These are phyloP conservation scores for Gibbula magus DNA, from an alignment of 2,888 invertebrate genomes.

Conservation along the genomic window DNA sequence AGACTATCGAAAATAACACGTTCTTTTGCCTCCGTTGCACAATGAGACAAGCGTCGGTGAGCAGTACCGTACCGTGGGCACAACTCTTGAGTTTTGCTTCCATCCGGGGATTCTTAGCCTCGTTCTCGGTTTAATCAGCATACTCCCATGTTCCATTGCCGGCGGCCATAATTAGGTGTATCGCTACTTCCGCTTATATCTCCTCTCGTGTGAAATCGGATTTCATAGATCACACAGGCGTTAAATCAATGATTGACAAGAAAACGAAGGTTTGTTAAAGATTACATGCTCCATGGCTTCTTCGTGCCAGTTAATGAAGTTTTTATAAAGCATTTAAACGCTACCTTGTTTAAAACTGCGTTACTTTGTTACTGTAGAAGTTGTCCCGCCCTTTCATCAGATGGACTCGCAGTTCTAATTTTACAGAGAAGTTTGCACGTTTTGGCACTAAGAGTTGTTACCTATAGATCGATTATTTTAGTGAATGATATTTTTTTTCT, in stretches of 20 bases:
- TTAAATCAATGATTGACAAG: conserved; percentile 6
- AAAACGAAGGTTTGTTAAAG: background rate
- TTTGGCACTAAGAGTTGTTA: no score
- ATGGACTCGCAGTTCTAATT: no score
- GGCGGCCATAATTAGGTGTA: conserved; percentile 18
- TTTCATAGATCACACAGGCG: background rate
- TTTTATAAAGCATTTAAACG: background rate
- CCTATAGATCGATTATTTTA: no score
- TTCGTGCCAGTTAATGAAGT: background rate
- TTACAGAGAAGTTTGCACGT: no score
- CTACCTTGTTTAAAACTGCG: no score
- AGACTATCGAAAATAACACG: background rate
- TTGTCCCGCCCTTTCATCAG: no score
- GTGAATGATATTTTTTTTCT: no score
- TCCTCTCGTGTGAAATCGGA: conserved; percentile 5
- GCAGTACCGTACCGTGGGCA: background rate
- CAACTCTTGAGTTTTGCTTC: background rate
- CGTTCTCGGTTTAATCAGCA: conserved; percentile 19
- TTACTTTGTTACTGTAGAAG: no score
- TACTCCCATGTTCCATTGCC: conserved; percentile 18
- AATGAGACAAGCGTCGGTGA: background rate
- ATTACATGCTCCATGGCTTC: background rate
- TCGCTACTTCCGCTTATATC: conserved; percentile 8
- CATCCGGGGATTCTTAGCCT: conserved; percentile 5
- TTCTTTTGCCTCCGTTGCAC: background rate